Evolutionary conservation across 2,113 vertebrate species (phyloP).

Genomic region (Campylomormyrus tamandua): DNA sequence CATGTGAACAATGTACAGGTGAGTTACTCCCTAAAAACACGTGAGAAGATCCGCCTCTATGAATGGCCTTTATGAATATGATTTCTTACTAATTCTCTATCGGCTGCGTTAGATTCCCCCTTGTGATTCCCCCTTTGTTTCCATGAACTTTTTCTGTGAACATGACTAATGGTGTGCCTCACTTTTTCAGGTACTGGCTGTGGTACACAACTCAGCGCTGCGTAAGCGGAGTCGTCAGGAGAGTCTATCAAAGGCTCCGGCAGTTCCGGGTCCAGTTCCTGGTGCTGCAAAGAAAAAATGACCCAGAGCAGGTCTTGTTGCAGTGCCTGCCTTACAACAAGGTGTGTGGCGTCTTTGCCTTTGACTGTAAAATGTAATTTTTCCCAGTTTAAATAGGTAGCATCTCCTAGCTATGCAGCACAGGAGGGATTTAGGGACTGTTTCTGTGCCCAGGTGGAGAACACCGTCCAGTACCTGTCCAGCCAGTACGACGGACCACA

Average conservation of each 20-base stretch:
- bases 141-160: not conserved
- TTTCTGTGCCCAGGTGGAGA: slow-evolving; percentile 60
- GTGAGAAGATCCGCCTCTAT: not conserved
- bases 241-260: slow-evolving; percentile 78
- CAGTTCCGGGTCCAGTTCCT: slow-evolving; percentile 89
- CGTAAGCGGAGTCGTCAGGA: slow-evolving; percentile 73
- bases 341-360: slow-evolving; percentile 49
- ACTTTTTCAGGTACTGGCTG: slow-evolving; percentile 82
- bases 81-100: not conserved
- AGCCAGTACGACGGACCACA: slow-evolving; percentile 81
- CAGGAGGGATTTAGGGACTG: not conserved
- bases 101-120: not conserved
- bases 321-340: slow-evolving; percentile 83
- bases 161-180: not conserved
- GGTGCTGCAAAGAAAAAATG: slow-evolving; percentile 78
- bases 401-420: not conserved
- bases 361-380: not conserved
- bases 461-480: slow-evolving; percentile 66
- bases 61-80: not conserved
- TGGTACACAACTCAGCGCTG: slow-evolving; percentile 86
- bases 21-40: not conserved
- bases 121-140: not conserved
- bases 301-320: slow-evolving; percentile 82
- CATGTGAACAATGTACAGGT: not conserved
- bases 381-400: not conserved